Conservation (phyloP, 2,888 invertebrate species). For the Tenthredo mesomela region DNA sequence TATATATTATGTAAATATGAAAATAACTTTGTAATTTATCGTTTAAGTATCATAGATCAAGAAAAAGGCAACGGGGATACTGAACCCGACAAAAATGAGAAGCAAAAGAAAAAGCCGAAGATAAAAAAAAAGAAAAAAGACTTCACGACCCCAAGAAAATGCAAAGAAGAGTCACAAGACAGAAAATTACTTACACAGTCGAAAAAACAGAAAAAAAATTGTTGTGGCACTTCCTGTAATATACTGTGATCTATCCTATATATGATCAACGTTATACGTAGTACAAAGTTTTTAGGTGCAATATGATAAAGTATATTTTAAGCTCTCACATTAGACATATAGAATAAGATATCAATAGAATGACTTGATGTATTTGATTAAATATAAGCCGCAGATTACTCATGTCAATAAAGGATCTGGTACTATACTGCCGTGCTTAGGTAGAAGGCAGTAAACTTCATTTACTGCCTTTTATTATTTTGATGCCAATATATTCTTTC, state of each 20-base stretch:
- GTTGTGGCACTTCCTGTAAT: constrained; percentile 25
- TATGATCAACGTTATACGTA: not conserved
- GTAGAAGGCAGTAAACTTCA: too few species aligned
- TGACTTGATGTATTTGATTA: not conserved
- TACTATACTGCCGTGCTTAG: too few species aligned
- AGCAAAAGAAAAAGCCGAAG: not conserved
- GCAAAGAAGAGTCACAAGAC: constrained; percentile 4
- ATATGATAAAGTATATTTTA: not conserved
- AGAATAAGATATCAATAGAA: not conserved
- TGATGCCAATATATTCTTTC: too few species aligned
- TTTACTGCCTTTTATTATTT: too few species aligned
- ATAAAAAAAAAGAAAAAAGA: constrained; percentile 5
- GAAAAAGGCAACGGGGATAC: not conserved
- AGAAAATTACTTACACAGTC: not conserved
- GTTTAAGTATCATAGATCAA: not conserved
- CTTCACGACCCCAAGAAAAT: not conserved
- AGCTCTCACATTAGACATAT: not conserved
- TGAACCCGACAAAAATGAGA: not conserved
- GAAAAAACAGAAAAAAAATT: constrained; percentile 15
- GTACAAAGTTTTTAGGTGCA: not conserved
- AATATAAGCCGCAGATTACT: not conserved
- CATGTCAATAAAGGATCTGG: not conserved
- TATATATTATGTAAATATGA: too few species aligned
- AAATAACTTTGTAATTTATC: not conserved
- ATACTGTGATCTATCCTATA: not conserved